These are phyloP conservation scores for Scaeva pyrastri DNA, from an alignment of 2,888 invertebrate genomes.

Conservation along the genomic window DNA sequence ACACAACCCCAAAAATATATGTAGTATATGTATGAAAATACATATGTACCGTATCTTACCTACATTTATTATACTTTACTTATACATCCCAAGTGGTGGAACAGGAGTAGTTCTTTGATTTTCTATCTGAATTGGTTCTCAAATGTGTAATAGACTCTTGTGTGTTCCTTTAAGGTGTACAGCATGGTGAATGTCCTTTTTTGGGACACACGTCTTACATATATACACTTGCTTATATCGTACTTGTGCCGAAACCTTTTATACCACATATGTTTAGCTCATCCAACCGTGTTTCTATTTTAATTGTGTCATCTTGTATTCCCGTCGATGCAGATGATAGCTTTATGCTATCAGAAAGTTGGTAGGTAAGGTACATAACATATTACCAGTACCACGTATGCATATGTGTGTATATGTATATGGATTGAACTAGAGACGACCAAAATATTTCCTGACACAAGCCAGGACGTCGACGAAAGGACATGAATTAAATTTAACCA, in stretches of 20 bases:
- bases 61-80: background rate
- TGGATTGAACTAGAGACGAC: conserved; percentile 10
- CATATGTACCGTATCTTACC: background rate
- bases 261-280: conserved; percentile 67
- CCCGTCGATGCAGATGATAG: conserved; percentile 61
- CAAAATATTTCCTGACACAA: conserved; percentile 49
- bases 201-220: conserved; percentile 60
- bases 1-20: conserved; percentile 44
- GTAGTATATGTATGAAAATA: background rate
- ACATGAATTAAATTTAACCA: conserved; percentile 73
- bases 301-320: conserved; percentile 76
- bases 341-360: background rate
- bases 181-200: conserved; percentile 55
- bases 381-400: too few species aligned
- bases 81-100: conserved; percentile 47
- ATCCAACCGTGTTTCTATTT: conserved; percentile 68
- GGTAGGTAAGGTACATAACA: too few species aligned
- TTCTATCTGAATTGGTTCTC: conserved; percentile 75
- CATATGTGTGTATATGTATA: too few species aligned
- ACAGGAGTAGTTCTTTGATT: conserved; percentile 74
- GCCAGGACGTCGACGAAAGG: conserved; percentile 38
- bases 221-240: background rate
- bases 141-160: conserved; percentile 54
- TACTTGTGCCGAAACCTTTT: conserved; percentile 5
- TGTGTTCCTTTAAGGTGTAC: conserved; percentile 47